A percentile compares a stretch with the other conserved stretches of the same genome.
Evolutionary conservation across 2,888 invertebrate genomes (phyloP).

Genomic region (Gnatocerus cornutus): DNA sequence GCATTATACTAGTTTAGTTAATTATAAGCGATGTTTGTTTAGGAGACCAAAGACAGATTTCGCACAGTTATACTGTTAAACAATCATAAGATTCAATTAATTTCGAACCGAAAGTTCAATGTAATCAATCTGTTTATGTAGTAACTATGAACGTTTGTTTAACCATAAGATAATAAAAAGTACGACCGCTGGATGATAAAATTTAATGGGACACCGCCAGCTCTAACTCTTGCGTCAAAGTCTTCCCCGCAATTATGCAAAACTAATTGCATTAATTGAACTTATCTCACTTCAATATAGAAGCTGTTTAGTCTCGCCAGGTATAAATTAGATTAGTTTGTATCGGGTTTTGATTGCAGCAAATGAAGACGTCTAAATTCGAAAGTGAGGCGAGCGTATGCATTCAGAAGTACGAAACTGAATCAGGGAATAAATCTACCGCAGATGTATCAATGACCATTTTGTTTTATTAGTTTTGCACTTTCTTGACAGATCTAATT

Average conservation of each 20-base stretch:
- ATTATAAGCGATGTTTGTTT: neutral
- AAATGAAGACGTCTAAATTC: neutral
- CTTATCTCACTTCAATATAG: neutral
- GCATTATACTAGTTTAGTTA: constrained; percentile 8
- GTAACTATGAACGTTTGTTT: neutral
- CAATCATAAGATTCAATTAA: constrained; percentile 1
- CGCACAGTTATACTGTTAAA: constrained; percentile 5
- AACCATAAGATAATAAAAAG: too few relatives aligned
- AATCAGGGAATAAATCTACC: neutral
- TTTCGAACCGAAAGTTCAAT: neutral
- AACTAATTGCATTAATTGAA: neutral
- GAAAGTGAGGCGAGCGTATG: neutral
- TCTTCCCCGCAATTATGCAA: too few relatives aligned
- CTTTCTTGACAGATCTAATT: too few relatives aligned
- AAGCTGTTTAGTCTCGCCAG: neutral
- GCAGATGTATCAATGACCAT: neutral
- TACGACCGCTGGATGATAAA: too few relatives aligned
- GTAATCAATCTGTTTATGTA: neutral
- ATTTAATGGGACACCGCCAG: too few relatives aligned
- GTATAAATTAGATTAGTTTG: constrained; percentile 1
- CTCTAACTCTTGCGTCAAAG: too few relatives aligned
- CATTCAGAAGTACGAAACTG: neutral
- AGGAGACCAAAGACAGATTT: constrained; percentile 10
- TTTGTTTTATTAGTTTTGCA: too few relatives aligned
- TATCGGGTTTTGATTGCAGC: constrained; percentile 2